Conservation (phyloP, 2,888 invertebrate genomes). For the Dynastes tityus region DNA sequence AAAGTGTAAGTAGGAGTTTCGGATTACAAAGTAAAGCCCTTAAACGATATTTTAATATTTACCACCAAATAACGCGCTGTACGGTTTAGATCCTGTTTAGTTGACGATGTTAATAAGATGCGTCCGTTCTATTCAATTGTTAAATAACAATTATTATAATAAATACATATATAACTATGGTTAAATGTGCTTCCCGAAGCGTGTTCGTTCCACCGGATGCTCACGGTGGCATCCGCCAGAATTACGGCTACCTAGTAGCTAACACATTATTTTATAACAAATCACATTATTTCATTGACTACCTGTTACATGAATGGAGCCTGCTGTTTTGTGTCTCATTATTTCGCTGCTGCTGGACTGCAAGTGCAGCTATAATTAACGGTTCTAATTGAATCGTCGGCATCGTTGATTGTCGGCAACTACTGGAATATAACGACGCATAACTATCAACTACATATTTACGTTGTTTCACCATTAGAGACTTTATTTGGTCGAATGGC, state of each 20-base stretch:
- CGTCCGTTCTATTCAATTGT: background rate
- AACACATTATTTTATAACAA: constrained; percentile 58
- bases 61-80: background rate
- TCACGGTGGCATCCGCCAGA: constrained; percentile 58
- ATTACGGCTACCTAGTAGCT: constrained; percentile 52
- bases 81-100: too few relatives aligned
- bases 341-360: constrained; percentile 47
- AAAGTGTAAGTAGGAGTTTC: constrained; percentile 40
- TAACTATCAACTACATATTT: constrained; percentile 6
- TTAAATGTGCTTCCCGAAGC: constrained; percentile 59
- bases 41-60: constrained; percentile 38
- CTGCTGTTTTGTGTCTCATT: constrained; percentile 49
- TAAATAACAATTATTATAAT: constrained; percentile 41
- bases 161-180: constrained; percentile 34
- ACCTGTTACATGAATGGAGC: constrained; percentile 59
- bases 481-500: constrained; percentile 4
- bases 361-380: constrained; percentile 40
- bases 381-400: constrained; percentile 45
- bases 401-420: constrained; percentile 20
- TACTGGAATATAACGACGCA: constrained; percentile 28
- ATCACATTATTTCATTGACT: constrained; percentile 60
- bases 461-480: background rate
- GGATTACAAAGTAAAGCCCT: constrained; percentile 35
- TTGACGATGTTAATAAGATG: background rate
- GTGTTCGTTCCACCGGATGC: constrained; percentile 62